Conservation (phyloP, 2,113 vertebrate genomes). For the Smithornis capensis region DNA sequence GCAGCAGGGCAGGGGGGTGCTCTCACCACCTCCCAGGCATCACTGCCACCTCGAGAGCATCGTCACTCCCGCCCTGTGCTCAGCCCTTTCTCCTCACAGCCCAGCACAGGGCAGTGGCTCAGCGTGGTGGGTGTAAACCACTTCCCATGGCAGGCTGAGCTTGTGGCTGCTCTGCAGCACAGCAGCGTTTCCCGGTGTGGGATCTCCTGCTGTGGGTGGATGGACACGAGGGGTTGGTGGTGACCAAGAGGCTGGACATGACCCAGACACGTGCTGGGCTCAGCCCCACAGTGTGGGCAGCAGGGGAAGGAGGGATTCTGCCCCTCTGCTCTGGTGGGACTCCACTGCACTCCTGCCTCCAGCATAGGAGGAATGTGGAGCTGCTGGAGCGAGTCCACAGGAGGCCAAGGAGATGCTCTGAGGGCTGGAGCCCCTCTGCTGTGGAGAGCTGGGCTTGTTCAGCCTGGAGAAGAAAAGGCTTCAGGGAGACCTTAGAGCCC, state of each 20-base stretch:
- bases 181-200: neutral
- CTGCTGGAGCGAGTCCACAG: neutral
- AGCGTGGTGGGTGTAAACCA: neutral
- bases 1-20: neutral
- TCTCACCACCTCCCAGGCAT: neutral
- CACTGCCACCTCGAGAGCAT: neutral
- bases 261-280: neutral
- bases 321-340: neutral
- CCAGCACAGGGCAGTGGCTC: neutral
- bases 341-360: neutral
- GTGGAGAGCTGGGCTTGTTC: neutral
- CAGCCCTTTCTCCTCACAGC: accelerated
- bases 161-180: neutral
- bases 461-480: neutral
- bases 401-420: neutral
- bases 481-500: neutral
- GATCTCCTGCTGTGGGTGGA: accelerated
- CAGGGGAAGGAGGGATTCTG: neutral
- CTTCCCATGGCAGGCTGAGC: neutral
- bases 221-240: neutral
- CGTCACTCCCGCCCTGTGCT: neutral
- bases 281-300: neutral
- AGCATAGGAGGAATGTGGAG: neutral
- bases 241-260: neutral
- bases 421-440: neutral